phyloP scores from a whole-genome alignment of 2,113 vertebrate genomes.

The Grammomys dolichurus region DNA sequence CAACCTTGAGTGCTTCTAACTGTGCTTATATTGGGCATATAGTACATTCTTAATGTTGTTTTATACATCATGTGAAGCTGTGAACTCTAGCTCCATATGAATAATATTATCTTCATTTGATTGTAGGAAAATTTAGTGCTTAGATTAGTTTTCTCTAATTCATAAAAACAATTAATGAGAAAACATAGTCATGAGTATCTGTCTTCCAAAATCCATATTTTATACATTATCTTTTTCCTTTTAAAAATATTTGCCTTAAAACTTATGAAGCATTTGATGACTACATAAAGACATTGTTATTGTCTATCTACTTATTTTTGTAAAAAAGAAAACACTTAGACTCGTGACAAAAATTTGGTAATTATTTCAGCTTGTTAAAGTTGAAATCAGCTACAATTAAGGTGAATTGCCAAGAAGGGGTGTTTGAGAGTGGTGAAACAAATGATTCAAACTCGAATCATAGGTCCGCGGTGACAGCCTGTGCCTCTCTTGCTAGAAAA shows the following conservation, averaged over 20 bases:
- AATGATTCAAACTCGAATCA: too few species aligned
- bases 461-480: too few species aligned
- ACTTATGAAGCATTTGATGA: neutral
- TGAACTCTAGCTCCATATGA: neutral
- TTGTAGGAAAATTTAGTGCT: neutral
- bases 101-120: neutral
- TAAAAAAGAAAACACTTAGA: neutral
- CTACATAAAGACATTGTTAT: neutral
- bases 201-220: neutral
- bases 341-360: neutral
- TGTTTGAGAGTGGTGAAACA: too few species aligned
- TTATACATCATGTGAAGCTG: neutral
- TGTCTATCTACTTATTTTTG: neutral
- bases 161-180: neutral
- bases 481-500: too few species aligned
- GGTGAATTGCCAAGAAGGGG: too few species aligned
- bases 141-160: constrained; percentile 14
- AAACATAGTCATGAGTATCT: neutral
- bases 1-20: neutral
- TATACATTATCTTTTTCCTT: neutral
- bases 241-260: neutral
- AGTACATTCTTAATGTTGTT: neutral
- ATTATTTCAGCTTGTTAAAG: neutral
- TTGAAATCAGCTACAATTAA: neutral
- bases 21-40: neutral